Evolutionary conservation across 2,797 vertebrate species (phyloP), one percentile per base, ranked within the genome.

Genomic region (Gephyroberyx darwinii): DNA sequence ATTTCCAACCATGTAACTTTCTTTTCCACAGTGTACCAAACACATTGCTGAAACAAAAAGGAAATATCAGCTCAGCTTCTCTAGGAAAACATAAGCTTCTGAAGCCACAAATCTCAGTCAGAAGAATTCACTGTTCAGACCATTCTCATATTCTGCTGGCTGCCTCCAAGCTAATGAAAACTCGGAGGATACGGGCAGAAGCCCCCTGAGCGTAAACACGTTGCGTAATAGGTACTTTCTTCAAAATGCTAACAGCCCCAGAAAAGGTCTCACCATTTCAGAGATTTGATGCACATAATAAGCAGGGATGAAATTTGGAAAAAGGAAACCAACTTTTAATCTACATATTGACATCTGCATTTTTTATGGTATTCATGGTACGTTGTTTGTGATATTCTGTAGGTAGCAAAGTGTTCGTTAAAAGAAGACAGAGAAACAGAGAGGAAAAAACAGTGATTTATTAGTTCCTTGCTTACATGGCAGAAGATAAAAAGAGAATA

Each of bases 201-300:
- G 84, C 82, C 80, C 88, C 76, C 64, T 71, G 71, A 91, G 91
- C 88, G 57, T 87, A 86, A 91, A 93, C 89, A 92, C 80, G 73
- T 88, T 89, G 88, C 89, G 86, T 90, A 92, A 92, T 89, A 85
- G 82, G 83, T 75, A 83, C 81, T 89, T 87, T 88, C 82, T 89
- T 88, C 80, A 85, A 90, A 92, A 89, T 92, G 89, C 84, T 91
- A 92, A 91, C 87, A 90, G 88, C 91, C 86, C 81, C 83, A 74
- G 83, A 90, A 92, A 91, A 92, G 89, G 88, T 92, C 88, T 89
- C 85, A 75, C 47, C 78, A 86, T 91, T 90, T 86, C 65, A 81
- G 52, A 83, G 78, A 86, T 85, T 86, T 75, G 72, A 84, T 10
- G 60, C 73, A 73, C 71, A 78, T 59, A 84, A 26, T 26, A 26